Conservation (phyloP, 2,888 invertebrate species). For the Acrobasis suavella region DNA sequence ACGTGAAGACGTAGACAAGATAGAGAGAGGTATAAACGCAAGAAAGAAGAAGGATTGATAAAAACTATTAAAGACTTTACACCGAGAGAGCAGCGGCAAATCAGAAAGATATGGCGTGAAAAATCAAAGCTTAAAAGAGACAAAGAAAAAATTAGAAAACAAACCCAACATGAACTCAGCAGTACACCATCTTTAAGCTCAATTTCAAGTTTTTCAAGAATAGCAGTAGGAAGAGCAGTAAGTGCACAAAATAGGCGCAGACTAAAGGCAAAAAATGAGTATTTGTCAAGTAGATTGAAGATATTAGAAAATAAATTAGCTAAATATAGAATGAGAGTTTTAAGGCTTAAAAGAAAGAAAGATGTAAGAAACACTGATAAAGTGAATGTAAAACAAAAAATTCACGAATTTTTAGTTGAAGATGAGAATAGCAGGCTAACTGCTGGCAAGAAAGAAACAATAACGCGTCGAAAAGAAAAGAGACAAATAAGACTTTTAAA, state of each 20-base stretch:
- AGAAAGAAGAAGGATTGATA: slow-evolving; percentile 30
- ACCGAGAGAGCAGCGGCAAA: slow-evolving; percentile 15
- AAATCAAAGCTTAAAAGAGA: slow-evolving; percentile 25
- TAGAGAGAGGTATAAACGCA: slow-evolving; percentile 31
- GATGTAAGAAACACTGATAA: background rate
- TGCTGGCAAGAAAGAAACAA: slow-evolving; percentile 32
- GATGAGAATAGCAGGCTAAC: slow-evolving; percentile 19
- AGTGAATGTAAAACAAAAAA: background rate
- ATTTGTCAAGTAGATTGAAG: background rate
- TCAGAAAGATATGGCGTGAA: slow-evolving; percentile 28
- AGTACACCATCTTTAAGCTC: slow-evolving; percentile 12
- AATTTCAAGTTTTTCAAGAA: background rate
- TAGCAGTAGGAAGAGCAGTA: background rate
- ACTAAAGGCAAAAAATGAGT: background rate
- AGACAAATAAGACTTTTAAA: slow-evolving; percentile 28
- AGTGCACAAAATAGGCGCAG: background rate
- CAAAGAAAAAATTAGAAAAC: slow-evolving; percentile 25
- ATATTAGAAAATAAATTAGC: background rate
- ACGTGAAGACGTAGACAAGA: slow-evolving; percentile 27
- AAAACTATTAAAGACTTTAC: slow-evolving; percentile 31
- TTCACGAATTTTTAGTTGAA: background rate
- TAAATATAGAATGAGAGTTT: background rate
- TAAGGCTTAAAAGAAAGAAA: background rate
- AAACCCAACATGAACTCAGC: background rate
- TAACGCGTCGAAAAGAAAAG: slow-evolving; percentile 27